Evolutionary conservation across 2,888 invertebrate species (phyloP).

Genomic region (Monochamus alternatus): DNA sequence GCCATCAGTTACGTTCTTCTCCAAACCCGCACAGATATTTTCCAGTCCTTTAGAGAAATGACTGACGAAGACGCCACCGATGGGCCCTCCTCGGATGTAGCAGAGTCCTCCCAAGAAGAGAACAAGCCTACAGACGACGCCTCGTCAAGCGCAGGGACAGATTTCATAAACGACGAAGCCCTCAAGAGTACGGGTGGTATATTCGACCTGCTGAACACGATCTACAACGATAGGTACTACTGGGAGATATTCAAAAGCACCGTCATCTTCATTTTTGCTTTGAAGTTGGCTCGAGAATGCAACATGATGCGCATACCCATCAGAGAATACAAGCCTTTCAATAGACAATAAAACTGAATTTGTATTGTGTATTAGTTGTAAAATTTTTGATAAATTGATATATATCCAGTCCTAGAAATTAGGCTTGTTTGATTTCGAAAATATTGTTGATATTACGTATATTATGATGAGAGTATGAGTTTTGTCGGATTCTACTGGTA

Average conservation of each 20-base stretch:
- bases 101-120: neutral
- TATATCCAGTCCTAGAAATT: too few species aligned
- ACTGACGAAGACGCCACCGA: neutral
- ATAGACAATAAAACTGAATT: slow-evolving; percentile 31
- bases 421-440: too few species aligned
- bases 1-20: neutral
- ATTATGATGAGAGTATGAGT: too few species aligned
- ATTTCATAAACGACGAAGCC: neutral
- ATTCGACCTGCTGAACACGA: slow-evolving; percentile 10
- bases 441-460: too few species aligned
- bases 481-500: too few species aligned
- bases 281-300: slow-evolving; percentile 57
- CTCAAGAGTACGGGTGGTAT: neutral
- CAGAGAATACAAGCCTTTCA: slow-evolving; percentile 57
- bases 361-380: too few species aligned
- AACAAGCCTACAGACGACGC: neutral
- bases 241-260: slow-evolving; percentile 39
- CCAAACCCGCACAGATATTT: neutral
- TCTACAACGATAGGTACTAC: slow-evolving; percentile 44
- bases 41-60: neutral
- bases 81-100: neutral
- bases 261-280: slow-evolving; percentile 54
- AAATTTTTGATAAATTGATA: too few species aligned
- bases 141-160: neutral
- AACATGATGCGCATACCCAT: slow-evolving; percentile 56